Percentiles rank a stretch among this genome's conserved stretches.
phyloP scores from a whole-genome alignment of 1,140 invertebrate genomes.

The Adelges cooleyi region DNA sequence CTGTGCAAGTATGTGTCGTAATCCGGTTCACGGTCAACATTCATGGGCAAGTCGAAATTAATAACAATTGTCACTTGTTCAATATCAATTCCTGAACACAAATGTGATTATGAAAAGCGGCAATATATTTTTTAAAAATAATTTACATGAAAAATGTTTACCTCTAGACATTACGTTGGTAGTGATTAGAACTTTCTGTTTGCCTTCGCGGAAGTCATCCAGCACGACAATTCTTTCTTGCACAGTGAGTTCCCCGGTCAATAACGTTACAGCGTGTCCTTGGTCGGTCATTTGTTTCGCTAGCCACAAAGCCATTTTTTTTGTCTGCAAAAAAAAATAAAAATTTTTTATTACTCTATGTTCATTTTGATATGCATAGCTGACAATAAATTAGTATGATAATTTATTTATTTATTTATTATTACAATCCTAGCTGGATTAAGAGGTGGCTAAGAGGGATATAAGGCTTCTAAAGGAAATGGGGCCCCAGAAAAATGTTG shows the following conservation, averaged over 20 bases:
- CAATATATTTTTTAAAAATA: neutral
- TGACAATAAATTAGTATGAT: too few relatives aligned
- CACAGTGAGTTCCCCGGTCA: conserved; percentile 84
- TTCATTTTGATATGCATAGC: too few relatives aligned
- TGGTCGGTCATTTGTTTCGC: conserved; percentile 76
- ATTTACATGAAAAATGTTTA: conserved; percentile 34
- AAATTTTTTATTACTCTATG: too few relatives aligned
- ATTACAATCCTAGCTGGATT: too few relatives aligned
- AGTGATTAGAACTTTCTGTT: conserved; percentile 92
- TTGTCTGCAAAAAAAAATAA: conserved; percentile 50
- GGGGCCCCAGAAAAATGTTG: too few relatives aligned
- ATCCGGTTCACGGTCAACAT: conserved; percentile 64
- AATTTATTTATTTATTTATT: too few relatives aligned
- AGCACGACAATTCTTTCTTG: conserved; percentile 84
- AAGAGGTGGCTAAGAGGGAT: too few relatives aligned
- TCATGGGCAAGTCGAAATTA: conserved; percentile 93
- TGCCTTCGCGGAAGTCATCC: conserved; percentile 76
- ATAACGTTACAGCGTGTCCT: conserved; percentile 84
- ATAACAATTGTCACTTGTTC: conserved; percentile 95
- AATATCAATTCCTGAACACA: conserved; percentile 75
- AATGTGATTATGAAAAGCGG: too few relatives aligned
- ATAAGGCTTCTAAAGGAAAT: too few relatives aligned
- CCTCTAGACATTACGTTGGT: conserved; percentile 90
- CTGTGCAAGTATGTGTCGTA: conserved; percentile 94
- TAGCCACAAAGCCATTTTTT: conserved; percentile 82